Evolutionary conservation across 1,140 invertebrate genomes (phyloP), one percentile per base, ranked within the genome.

Genomic region (Drosophila chauvacae): DNA sequence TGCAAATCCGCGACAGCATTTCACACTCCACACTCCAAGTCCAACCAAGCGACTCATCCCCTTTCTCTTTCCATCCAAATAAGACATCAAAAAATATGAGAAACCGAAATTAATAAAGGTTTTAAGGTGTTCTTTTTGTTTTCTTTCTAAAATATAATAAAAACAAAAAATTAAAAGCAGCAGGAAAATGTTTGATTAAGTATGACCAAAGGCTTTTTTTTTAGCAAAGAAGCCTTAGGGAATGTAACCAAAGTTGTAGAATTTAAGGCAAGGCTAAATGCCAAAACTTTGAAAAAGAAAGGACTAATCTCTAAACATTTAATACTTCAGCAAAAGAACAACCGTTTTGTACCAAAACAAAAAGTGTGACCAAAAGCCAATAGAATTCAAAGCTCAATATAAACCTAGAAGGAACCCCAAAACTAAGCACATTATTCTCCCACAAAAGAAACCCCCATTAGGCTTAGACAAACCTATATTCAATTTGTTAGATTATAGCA

Each of bases 1-100:
- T 86, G 83, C 80, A 82, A 86, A 86, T 86, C 56, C 23, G 26
- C 28, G 28, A 60, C 60, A 47, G 26, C 64, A 60, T 82, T 78
- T 82, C 69, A 37, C 66, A 59, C 62, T 41, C 42, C 63, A 39
- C 11, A 30, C 47, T 50, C 47, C 26, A 28, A 28, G n/a, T 14
- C 20, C 20, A 55, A 6, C 13, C 33, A 37, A 23, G 7, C 51
- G 14, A 39, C 35, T 13, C 61, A 9, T n/a, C 28, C 18, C 59
- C 35, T 51, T 44, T 68, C 60, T 33, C 26, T 42, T 64, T 58
- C 11, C 35, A n/a, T n/a, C n/a, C 6, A n/a, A 69, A 20, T 26
- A 68, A 71, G 50, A 55, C 48, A 53, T 55, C 11, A n/a, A 26
- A 13, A 47, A 57, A 35, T 35, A 7, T 35, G 6, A 41, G 20